Evolutionary conservation across 1,140 invertebrate species (phyloP).

Genomic region (Caligus rogercresseyi): DNA sequence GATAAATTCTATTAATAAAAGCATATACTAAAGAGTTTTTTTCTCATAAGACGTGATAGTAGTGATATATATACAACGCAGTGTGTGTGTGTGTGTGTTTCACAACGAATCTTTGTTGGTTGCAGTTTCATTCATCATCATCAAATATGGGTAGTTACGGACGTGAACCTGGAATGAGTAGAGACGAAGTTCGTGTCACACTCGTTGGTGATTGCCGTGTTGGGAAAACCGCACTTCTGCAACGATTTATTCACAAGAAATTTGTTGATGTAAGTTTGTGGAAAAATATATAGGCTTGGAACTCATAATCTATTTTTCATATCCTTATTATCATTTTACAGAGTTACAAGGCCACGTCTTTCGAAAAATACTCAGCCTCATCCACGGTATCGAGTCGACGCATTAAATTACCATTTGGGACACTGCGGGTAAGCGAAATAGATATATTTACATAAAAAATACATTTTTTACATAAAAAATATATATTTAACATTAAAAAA

Average conservation of each 20-base stretch:
- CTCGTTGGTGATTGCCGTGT: slow-evolving; percentile 7
- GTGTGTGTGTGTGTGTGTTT: too few relatives aligned
- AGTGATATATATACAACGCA: neutral
- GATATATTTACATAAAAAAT: too few relatives aligned
- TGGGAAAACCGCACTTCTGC: slow-evolving; percentile 8
- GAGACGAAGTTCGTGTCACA: neutral
- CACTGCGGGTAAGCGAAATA: slow-evolving; percentile 3
- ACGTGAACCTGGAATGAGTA: neutral
- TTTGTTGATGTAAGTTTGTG: slow-evolving; percentile 10
- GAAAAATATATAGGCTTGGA: neutral
- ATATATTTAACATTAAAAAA: too few relatives aligned
- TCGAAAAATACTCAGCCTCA: neutral
- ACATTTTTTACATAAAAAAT: too few relatives aligned
- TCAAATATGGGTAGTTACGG: neutral
- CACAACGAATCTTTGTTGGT: too few relatives aligned
- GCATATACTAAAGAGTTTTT: neutral
- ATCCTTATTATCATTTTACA: slow-evolving; percentile 1
- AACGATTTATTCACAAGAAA: slow-evolving; percentile 3
- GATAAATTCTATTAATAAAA: neutral
- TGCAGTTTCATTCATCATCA: too few relatives aligned
- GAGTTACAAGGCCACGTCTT: slow-evolving; percentile 6
- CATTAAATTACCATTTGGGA: slow-evolving; percentile 19
- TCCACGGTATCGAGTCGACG: slow-evolving; percentile 12
- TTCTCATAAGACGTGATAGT: neutral
- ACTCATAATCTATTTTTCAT: neutral